These are phyloP conservation scores for Vireo altiloquus DNA, from an alignment of 2,113 vertebrate species.

Conservation along the genomic window DNA sequence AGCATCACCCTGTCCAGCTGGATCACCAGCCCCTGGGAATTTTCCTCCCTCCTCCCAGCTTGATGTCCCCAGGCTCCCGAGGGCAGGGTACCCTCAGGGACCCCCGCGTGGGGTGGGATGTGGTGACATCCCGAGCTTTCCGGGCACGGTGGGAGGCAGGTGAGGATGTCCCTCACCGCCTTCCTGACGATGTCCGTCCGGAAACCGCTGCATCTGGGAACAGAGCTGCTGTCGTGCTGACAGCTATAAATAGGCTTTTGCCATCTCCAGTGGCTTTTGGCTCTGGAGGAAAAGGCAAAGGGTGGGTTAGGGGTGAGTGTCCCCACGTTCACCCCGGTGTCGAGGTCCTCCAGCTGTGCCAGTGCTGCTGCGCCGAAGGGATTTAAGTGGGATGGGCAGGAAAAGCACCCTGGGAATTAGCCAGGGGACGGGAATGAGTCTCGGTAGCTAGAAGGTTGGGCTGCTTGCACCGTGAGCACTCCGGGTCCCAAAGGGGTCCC, in stretches of 20 bases:
- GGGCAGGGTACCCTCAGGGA: background rate
- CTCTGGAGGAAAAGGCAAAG: background rate
- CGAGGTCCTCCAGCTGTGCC: background rate
- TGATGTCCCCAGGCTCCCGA: background rate
- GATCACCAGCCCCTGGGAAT: background rate
- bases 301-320: background rate
- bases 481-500: background rate
- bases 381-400: background rate
- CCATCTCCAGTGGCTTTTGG: background rate
- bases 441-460: background rate
- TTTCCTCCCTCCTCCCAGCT: background rate
- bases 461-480: background rate
- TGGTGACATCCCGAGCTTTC: rapidly evolving
- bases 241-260: background rate
- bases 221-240: rapidly evolving
- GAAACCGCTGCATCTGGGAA: background rate
- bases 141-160: rapidly evolving
- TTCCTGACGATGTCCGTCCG: background rate
- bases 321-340: rapidly evolving
- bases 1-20: background rate
- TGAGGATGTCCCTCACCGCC: background rate
- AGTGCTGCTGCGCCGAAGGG: background rate
- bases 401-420: background rate
- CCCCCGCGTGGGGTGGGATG: background rate
- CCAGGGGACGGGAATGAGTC: rapidly evolving